Evolutionary conservation across 1,140 invertebrate species (phyloP), one percentile per base, ranked within the genome.

Genomic region (Bombus terrestris): DNA sequence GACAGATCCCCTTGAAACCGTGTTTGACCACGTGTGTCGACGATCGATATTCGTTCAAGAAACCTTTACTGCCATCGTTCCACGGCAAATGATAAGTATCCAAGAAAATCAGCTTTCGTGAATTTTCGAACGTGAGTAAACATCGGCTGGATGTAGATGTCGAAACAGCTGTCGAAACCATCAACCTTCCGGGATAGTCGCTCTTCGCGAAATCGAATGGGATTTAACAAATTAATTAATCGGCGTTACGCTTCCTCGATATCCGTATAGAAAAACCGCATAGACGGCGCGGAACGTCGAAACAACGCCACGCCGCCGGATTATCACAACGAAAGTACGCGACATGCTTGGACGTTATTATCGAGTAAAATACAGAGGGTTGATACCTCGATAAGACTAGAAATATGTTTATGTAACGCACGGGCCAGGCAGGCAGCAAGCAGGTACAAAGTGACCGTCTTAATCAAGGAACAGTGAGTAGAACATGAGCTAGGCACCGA

Each of bases 151-250:
- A 78, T 78, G 73, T 62, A 87, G 90, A 92, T 92, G 90, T 91
- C 91, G 90, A 92, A 92, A 92, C 83, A 87, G 89, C 83, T 89
- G 88, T 91, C 91, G 91, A 91, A 92, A 91, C 91, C 89, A 90
- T 91, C 87, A 91, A 87, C 86, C 69, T 90, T 91, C 43, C 89
- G 76, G 72, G 86, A 81, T 79, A 88, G 66, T 83, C 84, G 35
- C 79, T 76, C 87, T 76, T 68, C 79, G 85, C 85, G 76, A 86
- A 88, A 89, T 82, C 88, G 85, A 81, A 89, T 57, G 81, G 81
- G 88, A 89, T 78, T 76, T 76, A 86, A 89, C 66, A 81, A 89
- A 89, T 62, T 81, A 88, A 81, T 85, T 80, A 64, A 89, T 89
- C 85, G 88, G 81, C 88, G 81, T 86, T 74, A 78, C 85, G 81